Evolutionary conservation across 2,113 vertebrate genomes (phyloP).

Genomic region (Osmerus eperlanus): DNA sequence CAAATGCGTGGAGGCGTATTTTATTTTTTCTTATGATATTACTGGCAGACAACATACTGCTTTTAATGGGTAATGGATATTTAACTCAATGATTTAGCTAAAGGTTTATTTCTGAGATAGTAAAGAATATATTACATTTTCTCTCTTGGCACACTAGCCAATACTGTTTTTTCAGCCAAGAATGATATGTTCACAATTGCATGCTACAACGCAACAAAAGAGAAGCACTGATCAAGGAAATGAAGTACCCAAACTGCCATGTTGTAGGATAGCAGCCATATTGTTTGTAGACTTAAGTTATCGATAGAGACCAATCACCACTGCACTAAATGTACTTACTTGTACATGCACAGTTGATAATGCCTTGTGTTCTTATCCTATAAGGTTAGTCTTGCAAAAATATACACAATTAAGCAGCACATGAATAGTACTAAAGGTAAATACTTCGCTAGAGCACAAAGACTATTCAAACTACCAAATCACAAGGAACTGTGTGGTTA

Average conservation of each 20-base stretch:
- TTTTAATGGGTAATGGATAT: too few relatives aligned
- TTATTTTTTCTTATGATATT: too few relatives aligned
- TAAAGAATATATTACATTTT: background rate
- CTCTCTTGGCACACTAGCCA: background rate
- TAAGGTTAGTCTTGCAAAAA: background rate
- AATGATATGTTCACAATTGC: conserved; percentile 43
- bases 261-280: conserved; percentile 80
- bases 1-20: too few relatives aligned
- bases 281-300: conserved; percentile 43
- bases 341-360: conserved; percentile 45
- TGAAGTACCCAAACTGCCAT: conserved; percentile 66
- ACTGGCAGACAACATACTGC: background rate
- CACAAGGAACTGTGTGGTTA: conserved; percentile 10
- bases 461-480: conserved; percentile 39
- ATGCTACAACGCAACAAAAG: conserved; percentile 8
- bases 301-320: conserved; percentile 41
- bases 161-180: background rate
- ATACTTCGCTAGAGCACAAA: conserved; percentile 46
- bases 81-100: too few relatives aligned
- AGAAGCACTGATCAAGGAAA: conserved; percentile 22
- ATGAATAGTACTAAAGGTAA: conserved; percentile 1
- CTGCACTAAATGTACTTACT: conserved; percentile 57
- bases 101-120: too few relatives aligned
- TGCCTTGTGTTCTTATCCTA: conserved; percentile 32
- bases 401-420: background rate